Conservation (phyloP, 2,888 invertebrate species). For the Patella ulyssiponensis region DNA sequence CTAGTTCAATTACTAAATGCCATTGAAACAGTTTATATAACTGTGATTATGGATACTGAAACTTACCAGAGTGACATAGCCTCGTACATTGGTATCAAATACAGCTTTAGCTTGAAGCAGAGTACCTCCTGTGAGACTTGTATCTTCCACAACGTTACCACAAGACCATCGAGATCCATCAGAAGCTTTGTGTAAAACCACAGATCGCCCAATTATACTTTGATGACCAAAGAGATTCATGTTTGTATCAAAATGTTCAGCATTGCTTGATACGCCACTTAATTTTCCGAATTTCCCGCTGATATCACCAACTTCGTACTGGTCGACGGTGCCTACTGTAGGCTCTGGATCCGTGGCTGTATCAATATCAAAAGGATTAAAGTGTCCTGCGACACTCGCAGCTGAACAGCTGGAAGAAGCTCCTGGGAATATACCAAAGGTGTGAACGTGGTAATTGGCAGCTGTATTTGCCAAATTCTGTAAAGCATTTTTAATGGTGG, state of each 20-base stretch:
- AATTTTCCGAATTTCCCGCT: slow-evolving; percentile 89
- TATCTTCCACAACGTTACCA: slow-evolving; percentile 47
- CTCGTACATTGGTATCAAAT: slow-evolving; percentile 83
- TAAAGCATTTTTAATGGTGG: slow-evolving; percentile 74
- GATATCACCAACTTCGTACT: slow-evolving; percentile 90
- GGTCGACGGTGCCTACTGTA: slow-evolving; percentile 81
- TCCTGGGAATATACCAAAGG: slow-evolving; percentile 68
- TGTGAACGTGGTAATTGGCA: slow-evolving; percentile 72
- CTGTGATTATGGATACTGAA: too few relatives aligned
- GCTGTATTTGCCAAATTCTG: slow-evolving; percentile 67
- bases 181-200: slow-evolving; percentile 80
- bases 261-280: slow-evolving; percentile 77
- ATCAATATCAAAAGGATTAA: slow-evolving; percentile 79
- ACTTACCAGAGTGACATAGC: slow-evolving; percentile 86
- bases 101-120: slow-evolving; percentile 85
- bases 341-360: slow-evolving; percentile 28
- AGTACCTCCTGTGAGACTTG: slow-evolving; percentile 25
- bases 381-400: slow-evolving; percentile 79
- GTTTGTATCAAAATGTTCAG: slow-evolving; percentile 71
- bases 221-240: slow-evolving; percentile 85
- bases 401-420: slow-evolving; percentile 73
- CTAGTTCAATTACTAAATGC: too few relatives aligned
- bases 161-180: slow-evolving; percentile 70
- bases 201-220: slow-evolving; percentile 85
- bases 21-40: too few relatives aligned